A percentile compares a stretch with the other conserved stretches of the same genome.
phyloP scores from a whole-genome alignment of 2,797 vertebrate genomes.

The Apodemus agrarius region DNA sequence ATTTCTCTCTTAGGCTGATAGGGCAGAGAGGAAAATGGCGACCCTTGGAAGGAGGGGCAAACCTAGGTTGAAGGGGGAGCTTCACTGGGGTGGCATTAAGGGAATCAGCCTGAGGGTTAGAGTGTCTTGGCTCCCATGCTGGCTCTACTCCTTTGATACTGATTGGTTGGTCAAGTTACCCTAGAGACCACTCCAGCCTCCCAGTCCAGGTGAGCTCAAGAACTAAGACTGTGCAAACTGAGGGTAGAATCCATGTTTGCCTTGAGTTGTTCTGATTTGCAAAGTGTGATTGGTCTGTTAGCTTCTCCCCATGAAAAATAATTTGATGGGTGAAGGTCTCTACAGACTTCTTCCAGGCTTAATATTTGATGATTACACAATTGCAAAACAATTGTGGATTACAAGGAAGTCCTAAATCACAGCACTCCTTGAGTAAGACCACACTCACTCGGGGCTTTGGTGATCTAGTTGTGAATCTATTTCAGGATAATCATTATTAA shows the following conservation, averaged over 20 bases:
- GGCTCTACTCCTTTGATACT: constrained; percentile 24
- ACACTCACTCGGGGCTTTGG: background rate
- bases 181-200: background rate
- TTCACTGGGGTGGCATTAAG: background rate
- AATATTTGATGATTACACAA: background rate
- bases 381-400: background rate
- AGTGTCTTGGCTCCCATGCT: background rate
- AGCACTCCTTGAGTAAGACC: background rate
- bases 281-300: constrained; percentile 10
- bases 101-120: background rate
- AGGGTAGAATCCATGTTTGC: background rate
- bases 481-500: background rate
- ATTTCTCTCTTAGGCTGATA: constrained; percentile 51
- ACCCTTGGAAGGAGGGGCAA: background rate
- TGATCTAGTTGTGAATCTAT: background rate
- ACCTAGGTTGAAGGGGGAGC: background rate
- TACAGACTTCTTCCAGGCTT: background rate
- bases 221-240: background rate
- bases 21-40: constrained; percentile 46
- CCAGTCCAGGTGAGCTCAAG: background rate
- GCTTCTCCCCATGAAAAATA: constrained; percentile 42
- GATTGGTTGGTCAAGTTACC: background rate
- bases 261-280: background rate
- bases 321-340: constrained; percentile 37
- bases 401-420: background rate